Evolutionary conservation across 2,888 invertebrate genomes (phyloP).

Genomic region (Trissoscelio sp.): DNA sequence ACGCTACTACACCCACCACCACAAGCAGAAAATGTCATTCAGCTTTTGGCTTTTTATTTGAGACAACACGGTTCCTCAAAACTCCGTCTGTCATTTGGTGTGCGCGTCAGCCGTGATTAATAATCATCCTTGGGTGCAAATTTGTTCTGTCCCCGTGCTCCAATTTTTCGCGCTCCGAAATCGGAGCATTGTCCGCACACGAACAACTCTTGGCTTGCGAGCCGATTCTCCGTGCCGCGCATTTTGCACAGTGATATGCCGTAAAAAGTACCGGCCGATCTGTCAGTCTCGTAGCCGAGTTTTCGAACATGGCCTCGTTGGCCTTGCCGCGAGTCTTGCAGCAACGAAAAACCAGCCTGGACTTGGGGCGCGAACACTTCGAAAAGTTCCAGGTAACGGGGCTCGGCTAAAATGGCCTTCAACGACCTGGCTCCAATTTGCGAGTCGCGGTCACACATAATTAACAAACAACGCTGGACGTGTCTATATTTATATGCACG

Average conservation of each 20-base stretch:
- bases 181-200: conserved; percentile 13
- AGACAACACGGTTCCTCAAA: conserved; percentile 12
- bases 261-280: conserved; percentile 40
- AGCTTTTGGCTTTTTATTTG: conserved; percentile 46
- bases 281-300: conserved; percentile 17
- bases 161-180: neutral
- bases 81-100: neutral
- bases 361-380: conserved; percentile 92
- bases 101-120: neutral
- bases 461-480: conserved; percentile 37
- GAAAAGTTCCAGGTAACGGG: conserved; percentile 90
- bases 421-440: conserved; percentile 8
- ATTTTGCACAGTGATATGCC: conserved; percentile 31
- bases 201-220: neutral
- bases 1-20: conserved; percentile 42
- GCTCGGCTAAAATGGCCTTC: conserved; percentile 9
- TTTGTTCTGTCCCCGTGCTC: too few relatives aligned
- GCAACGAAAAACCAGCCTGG: conserved; percentile 90
- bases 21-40: conserved; percentile 44
- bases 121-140: neutral
- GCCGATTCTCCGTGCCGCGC: neutral
- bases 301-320: conserved; percentile 87
- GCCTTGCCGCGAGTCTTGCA: conserved; percentile 89
- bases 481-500: conserved; percentile 47
- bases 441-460: conserved; percentile 6